Percentiles rank a stretch among this genome's conserved stretches.
Evolutionary conservation across 2,797 vertebrate species (phyloP).

Genomic region (Sitta carolinensis): DNA sequence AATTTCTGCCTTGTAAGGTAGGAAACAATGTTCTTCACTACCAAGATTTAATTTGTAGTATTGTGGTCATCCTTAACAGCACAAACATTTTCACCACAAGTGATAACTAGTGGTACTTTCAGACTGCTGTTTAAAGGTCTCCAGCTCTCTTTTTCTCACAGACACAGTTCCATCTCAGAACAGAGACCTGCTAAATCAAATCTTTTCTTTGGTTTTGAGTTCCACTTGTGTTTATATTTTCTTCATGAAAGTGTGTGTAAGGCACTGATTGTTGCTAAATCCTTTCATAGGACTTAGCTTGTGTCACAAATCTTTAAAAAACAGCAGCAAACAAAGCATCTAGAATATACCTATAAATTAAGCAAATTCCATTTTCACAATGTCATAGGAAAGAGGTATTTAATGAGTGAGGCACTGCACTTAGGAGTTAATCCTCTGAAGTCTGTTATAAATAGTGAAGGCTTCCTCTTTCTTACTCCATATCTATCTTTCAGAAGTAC

Average conservation of each 20-base stretch:
- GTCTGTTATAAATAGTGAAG: background rate
- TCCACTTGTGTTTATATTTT: background rate
- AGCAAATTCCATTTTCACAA: background rate
- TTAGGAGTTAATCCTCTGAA: background rate
- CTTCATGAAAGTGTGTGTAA: background rate
- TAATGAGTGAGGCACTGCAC: background rate
- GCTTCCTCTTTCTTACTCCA: background rate
- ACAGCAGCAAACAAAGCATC: background rate
- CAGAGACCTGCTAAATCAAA: background rate
- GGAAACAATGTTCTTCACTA: background rate
- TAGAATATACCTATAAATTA: background rate
- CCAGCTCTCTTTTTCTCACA: background rate
- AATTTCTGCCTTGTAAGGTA: slow-evolving; percentile 16
- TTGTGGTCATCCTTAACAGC: slow-evolving; percentile 41
- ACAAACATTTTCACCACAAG: background rate
- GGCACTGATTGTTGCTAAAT: background rate
- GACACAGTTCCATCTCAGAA: background rate
- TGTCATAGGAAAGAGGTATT: background rate
- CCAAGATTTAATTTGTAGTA: slow-evolving; percentile 42
- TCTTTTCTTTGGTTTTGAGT: background rate
- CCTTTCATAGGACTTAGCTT: background rate
- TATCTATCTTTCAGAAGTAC: background rate
- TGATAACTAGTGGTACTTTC: background rate
- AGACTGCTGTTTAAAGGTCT: background rate
- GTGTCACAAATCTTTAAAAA: background rate